Percentiles rank a stretch among this genome's conserved stretches.
phyloP scores from a whole-genome alignment of 2,797 vertebrate genomes.

The Chloroceryle amazona region DNA sequence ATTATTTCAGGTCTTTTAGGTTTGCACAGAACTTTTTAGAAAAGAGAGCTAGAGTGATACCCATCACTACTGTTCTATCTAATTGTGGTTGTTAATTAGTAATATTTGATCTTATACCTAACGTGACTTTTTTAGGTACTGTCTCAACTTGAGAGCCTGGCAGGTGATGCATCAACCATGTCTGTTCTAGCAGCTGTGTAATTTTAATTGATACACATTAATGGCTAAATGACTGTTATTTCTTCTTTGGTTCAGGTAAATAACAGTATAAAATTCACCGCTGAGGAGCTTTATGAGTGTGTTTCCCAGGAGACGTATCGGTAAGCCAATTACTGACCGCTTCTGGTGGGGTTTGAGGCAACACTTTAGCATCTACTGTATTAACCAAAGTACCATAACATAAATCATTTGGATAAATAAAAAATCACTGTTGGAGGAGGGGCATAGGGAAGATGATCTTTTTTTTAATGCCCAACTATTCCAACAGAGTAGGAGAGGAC shows the following conservation, averaged over 20 bases:
- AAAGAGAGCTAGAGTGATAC: background rate
- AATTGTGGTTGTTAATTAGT: background rate
- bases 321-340: slow-evolving; percentile 67
- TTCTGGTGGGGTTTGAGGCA: fast-evolving
- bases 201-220: background rate
- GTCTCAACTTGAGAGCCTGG: background rate
- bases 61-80: background rate
- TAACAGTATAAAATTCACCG: slow-evolving; percentile 79
- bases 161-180: background rate
- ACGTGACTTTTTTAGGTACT: background rate
- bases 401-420: background rate
- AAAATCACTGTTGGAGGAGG: background rate
- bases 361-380: background rate
- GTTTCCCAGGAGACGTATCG: slow-evolving; percentile 83
- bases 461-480: background rate
- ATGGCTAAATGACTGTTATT: background rate
- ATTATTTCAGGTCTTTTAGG: background rate
- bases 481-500: background rate
- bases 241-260: slow-evolving; percentile 76
- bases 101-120: background rate
- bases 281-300: slow-evolving; percentile 85
- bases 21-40: background rate
- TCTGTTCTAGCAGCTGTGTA: background rate
- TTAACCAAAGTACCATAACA: background rate
- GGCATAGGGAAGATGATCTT: background rate